Conservation (phyloP, 1,140 invertebrate species). For the Euwallacea similis region DNA sequence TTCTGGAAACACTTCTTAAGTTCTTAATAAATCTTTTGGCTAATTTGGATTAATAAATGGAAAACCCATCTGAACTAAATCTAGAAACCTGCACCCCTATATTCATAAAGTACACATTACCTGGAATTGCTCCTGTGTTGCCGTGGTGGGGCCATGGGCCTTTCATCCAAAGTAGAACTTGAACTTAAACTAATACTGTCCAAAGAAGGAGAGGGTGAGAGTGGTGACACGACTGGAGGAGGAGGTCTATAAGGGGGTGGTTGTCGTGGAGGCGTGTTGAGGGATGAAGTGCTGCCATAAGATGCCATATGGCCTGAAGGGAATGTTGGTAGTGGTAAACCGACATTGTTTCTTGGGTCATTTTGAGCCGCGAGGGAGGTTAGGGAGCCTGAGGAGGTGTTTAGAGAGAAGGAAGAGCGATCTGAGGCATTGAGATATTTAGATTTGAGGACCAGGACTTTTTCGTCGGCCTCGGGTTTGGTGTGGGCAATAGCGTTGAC, state of each 20-base stretch:
- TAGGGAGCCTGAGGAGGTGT: slow-evolving; percentile 23
- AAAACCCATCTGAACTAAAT: no score
- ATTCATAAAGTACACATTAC: neutral
- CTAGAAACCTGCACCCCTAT: no score
- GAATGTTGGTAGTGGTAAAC: slow-evolving; percentile 48
- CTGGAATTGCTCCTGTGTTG: slow-evolving; percentile 22
- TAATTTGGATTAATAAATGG: no score
- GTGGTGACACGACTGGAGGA: slow-evolving; percentile 56
- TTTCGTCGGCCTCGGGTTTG: slow-evolving; percentile 78
- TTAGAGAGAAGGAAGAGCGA: slow-evolving; percentile 14
- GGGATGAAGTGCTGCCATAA: slow-evolving; percentile 38
- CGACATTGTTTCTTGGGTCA: slow-evolving; percentile 54
- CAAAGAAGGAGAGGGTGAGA: slow-evolving; percentile 41
- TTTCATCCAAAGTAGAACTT: slow-evolving; percentile 44
- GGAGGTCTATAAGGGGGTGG: slow-evolving; percentile 70
- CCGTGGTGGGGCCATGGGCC: slow-evolving; percentile 53
- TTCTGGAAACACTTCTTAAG: no score
- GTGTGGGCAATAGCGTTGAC: slow-evolving; percentile 87
- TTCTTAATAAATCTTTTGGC: no score
- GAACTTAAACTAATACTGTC: slow-evolving; percentile 49
- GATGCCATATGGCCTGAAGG: neutral
- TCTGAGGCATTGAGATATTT: slow-evolving; percentile 60
- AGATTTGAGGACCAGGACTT: slow-evolving; percentile 80
- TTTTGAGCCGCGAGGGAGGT: slow-evolving; percentile 37
- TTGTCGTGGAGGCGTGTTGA: slow-evolving; percentile 53